Evolutionary conservation across 2,888 invertebrate species (phyloP), one percentile per base, ranked within the genome.

Genomic region (Pseudococcus viburni): DNA sequence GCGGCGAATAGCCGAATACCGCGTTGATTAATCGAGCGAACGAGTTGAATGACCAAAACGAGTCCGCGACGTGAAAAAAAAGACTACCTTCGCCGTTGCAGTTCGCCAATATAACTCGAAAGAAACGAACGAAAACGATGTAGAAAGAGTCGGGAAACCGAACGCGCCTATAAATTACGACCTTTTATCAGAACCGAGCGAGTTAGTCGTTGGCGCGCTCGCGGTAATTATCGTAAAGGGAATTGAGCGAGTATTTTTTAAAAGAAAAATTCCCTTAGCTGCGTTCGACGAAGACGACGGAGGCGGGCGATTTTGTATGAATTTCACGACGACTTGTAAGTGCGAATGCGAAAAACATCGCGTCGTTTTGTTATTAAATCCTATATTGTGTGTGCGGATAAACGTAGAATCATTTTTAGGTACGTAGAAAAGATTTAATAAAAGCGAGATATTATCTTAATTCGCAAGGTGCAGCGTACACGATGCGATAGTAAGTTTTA

Each of bases 41-140:
- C 80, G 80, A 42, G 80, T 80, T 80, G 80, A 80, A 80, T 80
- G 80, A 80, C 80, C 80, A 80, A 73, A 80, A 42, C 42, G 19
- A 80, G n/a, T 17, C 17, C 33, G 39, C 33, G 73, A 73, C 8
- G 19, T 39, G 22, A 42, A 42, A 42, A 80, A 80, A 80, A 80
- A 1, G 26, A 3, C n/a, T 33, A 33, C 26, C 51, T 15, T 51
- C 1, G 5, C 15, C 51, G 51, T 51, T 51, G 51, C 26, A 33
- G 26, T 33, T 33, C 26, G 26, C 26, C 26, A 33, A 33, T 33
- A 1, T 33, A 33, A 33, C 26, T 1, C 26, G 3, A 33, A 33
- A 33, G 26, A 33, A 33, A 33, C 26, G 26, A 33, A 33, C 26
- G 26, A 33, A n/a, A n/a, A n/a, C n/a, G n/a, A n/a, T n/a, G n/a